Evolutionary conservation across 2,888 invertebrate species (phyloP).

Genomic region (Cheilosia vulpina): DNA sequence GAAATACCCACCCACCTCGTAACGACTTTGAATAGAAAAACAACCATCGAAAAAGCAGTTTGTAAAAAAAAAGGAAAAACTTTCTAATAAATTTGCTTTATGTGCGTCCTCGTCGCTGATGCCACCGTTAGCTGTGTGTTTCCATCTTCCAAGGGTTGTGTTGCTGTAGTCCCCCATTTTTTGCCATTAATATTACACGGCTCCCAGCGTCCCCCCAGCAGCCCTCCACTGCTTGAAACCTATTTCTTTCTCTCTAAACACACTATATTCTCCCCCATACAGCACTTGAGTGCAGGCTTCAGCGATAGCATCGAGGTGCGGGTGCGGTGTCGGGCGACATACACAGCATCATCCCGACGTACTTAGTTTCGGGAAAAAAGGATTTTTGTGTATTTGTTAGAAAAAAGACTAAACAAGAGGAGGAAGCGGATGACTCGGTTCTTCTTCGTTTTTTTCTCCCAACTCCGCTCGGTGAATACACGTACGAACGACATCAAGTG

Average conservation of each 20-base stretch:
- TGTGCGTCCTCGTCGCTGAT: slow-evolving; percentile 79
- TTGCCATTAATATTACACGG: slow-evolving; percentile 81
- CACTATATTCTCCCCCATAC: slow-evolving; percentile 69
- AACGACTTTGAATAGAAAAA: slow-evolving; percentile 71
- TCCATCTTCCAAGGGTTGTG: slow-evolving; percentile 71
- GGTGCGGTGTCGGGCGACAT: slow-evolving; percentile 19
- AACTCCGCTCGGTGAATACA: slow-evolving; percentile 41
- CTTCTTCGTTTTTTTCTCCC: slow-evolving; percentile 18
- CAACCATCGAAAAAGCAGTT: slow-evolving; percentile 72
- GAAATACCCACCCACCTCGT: slow-evolving; percentile 28
- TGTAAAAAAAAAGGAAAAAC: slow-evolving; percentile 78
- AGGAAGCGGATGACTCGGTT: slow-evolving; percentile 41
- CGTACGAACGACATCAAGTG: slow-evolving; percentile 62
- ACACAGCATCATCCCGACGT: slow-evolving; percentile 62
- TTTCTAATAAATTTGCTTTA: slow-evolving; percentile 84
- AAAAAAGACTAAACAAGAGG: slow-evolving; percentile 74
- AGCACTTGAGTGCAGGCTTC: slow-evolving; percentile 72
- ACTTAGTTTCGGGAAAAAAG: slow-evolving; percentile 77
- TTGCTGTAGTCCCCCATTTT: slow-evolving; percentile 78
- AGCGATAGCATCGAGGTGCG: slow-evolving; percentile 48
- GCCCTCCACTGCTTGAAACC: slow-evolving; percentile 51
- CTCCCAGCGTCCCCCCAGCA: slow-evolving; percentile 76
- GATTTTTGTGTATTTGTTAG: slow-evolving; percentile 79
- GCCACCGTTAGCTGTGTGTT: slow-evolving; percentile 56
- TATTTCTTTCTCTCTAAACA: slow-evolving; percentile 75